phyloP scores from a whole-genome alignment of 2,113 vertebrate species.

The Casuarius casuarius region DNA sequence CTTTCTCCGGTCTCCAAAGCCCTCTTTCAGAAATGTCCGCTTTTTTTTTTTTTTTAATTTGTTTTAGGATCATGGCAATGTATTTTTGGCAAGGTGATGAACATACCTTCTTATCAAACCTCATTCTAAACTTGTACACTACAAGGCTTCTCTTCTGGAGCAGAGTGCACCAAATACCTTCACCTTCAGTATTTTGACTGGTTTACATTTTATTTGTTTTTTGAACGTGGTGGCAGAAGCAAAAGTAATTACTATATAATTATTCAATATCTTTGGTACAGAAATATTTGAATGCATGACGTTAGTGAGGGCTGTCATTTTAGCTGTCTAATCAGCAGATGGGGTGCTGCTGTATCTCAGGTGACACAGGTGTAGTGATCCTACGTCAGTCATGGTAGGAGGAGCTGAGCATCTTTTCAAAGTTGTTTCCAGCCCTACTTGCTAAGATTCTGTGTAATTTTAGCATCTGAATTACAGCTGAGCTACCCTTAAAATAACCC shows the following conservation, averaged over 20 bases:
- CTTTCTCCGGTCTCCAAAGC: neutral
- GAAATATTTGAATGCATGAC: neutral
- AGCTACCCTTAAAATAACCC: neutral
- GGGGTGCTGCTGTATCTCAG: neutral
- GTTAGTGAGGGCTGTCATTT: neutral
- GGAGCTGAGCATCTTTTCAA: rapidly evolving
- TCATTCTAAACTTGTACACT: neutral
- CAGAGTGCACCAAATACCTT: neutral
- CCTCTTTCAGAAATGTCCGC: neutral
- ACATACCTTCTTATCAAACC: neutral
- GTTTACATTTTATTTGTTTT: neutral
- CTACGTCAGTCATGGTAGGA: rapidly evolving
- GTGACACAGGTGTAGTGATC: neutral
- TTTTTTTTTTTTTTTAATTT: neutral
- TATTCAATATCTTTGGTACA: neutral
- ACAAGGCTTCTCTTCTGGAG: neutral
- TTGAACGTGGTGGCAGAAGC: neutral
- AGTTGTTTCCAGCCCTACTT: neutral
- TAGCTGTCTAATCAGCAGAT: neutral
- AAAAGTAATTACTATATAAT: neutral
- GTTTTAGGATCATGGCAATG: neutral
- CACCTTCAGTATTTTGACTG: neutral
- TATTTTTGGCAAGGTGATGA: neutral
- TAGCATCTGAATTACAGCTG: neutral
- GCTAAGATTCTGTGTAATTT: neutral